Percentiles rank a stretch among this genome's conserved stretches.
Conservation (phyloP, 2,888 invertebrate genomes). For the Stenoptilia bipunctidactyla region DNA sequence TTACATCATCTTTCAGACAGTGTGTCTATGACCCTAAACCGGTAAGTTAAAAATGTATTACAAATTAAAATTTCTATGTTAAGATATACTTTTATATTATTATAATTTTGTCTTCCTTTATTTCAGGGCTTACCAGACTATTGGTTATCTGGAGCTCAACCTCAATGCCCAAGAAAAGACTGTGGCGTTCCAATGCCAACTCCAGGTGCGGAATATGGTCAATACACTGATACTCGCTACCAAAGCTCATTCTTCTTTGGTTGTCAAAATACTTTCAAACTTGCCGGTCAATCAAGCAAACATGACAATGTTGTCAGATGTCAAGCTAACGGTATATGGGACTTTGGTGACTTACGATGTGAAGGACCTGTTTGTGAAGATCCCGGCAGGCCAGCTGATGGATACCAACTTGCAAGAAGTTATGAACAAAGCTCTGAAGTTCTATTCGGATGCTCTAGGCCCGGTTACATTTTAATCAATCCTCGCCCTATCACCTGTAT, state of each 20-base stretch:
- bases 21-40: slow-evolving; percentile 96
- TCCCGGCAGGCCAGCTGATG: slow-evolving; percentile 94
- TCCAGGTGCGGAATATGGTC: slow-evolving; percentile 94
- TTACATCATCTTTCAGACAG: slow-evolving; percentile 89
- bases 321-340: slow-evolving; percentile 94
- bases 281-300: slow-evolving; percentile 91
- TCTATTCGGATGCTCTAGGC: slow-evolving; percentile 88
- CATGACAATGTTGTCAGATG: slow-evolving; percentile 94
- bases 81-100: slow-evolving; percentile 1
- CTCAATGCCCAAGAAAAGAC: slow-evolving; percentile 89
- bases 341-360: slow-evolving; percentile 95
- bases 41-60: slow-evolving; percentile 50
- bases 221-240: slow-evolving; percentile 87
- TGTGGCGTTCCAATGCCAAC: slow-evolving; percentile 93
- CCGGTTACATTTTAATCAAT: slow-evolving; percentile 93
- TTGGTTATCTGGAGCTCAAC: slow-evolving; percentile 89
- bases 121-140: slow-evolving; percentile 86
- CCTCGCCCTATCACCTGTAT: slow-evolving; percentile 91
- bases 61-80: neutral
- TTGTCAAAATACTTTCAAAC: slow-evolving; percentile 94
- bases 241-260: slow-evolving; percentile 96
- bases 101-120: slow-evolving; percentile 4
- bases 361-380: slow-evolving; percentile 98
- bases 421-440: slow-evolving; percentile 93
- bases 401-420: slow-evolving; percentile 85